Conservation (phyloP, 2,888 invertebrate species). For the Geotrupes spiniger region DNA sequence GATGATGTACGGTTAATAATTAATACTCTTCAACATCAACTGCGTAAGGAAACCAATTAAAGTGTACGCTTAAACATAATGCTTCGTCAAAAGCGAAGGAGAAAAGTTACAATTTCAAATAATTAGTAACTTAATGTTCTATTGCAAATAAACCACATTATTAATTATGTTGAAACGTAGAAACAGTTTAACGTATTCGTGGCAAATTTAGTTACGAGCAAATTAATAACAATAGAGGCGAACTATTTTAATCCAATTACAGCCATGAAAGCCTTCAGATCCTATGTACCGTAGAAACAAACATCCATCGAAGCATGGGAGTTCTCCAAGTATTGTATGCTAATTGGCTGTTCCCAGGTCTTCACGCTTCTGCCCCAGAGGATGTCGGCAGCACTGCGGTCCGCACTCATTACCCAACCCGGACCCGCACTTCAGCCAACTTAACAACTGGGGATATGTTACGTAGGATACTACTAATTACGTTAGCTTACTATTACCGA, state of each 20-base stretch:
- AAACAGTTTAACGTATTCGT: slow-evolving; percentile 3
- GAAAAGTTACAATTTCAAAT: too few relatives aligned
- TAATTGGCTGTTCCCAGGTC: slow-evolving; percentile 39
- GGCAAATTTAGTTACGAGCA: slow-evolving; percentile 10
- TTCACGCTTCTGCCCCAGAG: slow-evolving; percentile 35
- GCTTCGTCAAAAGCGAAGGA: too few relatives aligned
- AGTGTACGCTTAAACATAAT: too few relatives aligned
- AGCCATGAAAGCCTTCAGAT: slow-evolving; percentile 27
- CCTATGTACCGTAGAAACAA: slow-evolving; percentile 23
- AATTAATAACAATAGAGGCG: slow-evolving; percentile 18
- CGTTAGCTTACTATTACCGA: slow-evolving; percentile 40
- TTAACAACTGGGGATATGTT: slow-evolving; percentile 42
- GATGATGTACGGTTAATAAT: too few relatives aligned
- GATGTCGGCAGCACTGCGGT: slow-evolving; percentile 35
- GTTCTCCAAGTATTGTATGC: slow-evolving; percentile 41
- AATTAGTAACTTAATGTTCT: background rate
- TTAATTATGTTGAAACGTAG: background rate
- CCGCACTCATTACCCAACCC: slow-evolving; percentile 38
- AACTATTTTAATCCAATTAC: slow-evolving; percentile 26
- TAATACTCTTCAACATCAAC: too few relatives aligned
- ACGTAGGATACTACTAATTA: slow-evolving; percentile 42
- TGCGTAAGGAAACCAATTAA: too few relatives aligned
- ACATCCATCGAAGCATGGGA: slow-evolving; percentile 31
- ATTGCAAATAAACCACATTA: slow-evolving; percentile 3
- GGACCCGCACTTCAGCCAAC: slow-evolving; percentile 35